Conservation (phyloP, 1,140 invertebrate species). For the Caenorhabditis elegans region WBcel235 BX284604.4:246001-246500, state of each 20-base stretch:
- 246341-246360: constrained; percentile 92
- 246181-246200: too few species aligned
- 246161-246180: too few species aligned
- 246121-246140: too few species aligned
- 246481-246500: constrained; percentile 99
- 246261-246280: constrained; percentile 85
- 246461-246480: constrained; percentile 93
- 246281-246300: constrained; percentile 87
- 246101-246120: too few species aligned
- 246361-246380: constrained; percentile 90
- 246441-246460: constrained; percentile 82
- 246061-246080: too few species aligned
- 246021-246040: too few species aligned
- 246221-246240: background rate
- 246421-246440: constrained; percentile 95
- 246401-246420: constrained; percentile 92
- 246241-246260: constrained; percentile 60
- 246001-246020: too few species aligned
- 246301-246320: constrained; percentile 81
- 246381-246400: constrained; percentile 83
- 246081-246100: too few species aligned
- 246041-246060: too few species aligned
- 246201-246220: too few species aligned
- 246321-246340: constrained; percentile 79
- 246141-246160: too few species aligned